Base-by-base conservation (phyloP, 2,797 vertebrate genomes). In the Cichlasoma orientale region DNA sequence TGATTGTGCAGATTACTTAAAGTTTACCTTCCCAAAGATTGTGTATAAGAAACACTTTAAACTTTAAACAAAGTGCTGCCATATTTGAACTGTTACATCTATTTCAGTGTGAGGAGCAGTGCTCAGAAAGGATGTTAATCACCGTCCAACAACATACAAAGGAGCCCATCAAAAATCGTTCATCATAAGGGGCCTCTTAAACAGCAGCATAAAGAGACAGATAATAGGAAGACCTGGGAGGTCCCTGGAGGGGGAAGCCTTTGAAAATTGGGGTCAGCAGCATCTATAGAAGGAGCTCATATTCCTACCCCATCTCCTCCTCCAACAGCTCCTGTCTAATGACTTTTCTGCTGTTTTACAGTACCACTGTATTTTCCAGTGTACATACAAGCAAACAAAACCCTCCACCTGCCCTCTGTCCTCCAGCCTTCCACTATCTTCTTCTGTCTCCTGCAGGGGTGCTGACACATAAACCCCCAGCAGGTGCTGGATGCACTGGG, bases 391-490 rank as follows among this genome's bases (percentile, higher is more conserved):
- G 74, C 27, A 41, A 74, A 47, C 55, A 50, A 74, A 78, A 75
- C 36, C 12, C 13, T 25, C 72, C 81, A 27, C 31, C 56, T 33
- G 54, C 53, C 27, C 52, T 41, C 87, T 72, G 72, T 76, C 86
- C 86, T 56, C 56, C 73, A 58, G 56, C 52, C 66, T 75, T 83
- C 79, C 91, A 84, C 90, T 78, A 57, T 86, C 74, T 78, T 76
- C 58, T 73, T 77, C 77, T 75, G 77, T 79, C 80, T 90, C 80
- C 83, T 86, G 87, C 86, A 90, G 89, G 80, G 90, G 83, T 89
- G 81, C 90, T 92, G 92, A 94, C 89, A 93, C 90, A 92, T 92
- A 89, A 90, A 93, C 86, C 90, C 90, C 88, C 92, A 95, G 94
- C 95, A 95, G 89, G 85, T 93, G 93, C 90, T 57, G 92, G 93